Percentiles rank a stretch among this genome's conserved stretches.
Evolutionary conservation across 2,797 vertebrate species (phyloP).

Genomic region (Pelochelys cantorii): DNA sequence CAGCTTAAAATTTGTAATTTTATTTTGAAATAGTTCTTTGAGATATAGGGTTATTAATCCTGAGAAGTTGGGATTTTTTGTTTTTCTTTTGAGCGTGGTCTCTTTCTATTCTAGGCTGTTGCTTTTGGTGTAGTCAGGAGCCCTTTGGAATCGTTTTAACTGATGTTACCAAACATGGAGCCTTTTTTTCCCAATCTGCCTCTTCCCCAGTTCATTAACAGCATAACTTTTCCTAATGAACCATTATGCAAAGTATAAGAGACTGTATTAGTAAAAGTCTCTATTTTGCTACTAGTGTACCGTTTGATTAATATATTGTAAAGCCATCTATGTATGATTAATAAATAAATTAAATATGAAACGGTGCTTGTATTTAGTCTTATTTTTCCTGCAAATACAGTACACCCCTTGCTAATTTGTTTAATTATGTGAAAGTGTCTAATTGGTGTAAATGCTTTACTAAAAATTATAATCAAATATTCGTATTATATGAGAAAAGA

Average conservation of each 20-base stretch:
- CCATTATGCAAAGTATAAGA: constrained; percentile 4
- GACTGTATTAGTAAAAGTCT: background rate
- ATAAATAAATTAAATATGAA: constrained; percentile 61
- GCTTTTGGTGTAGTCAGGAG: background rate
- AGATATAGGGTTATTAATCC: background rate
- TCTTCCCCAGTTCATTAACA: background rate
- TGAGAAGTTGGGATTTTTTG: background rate
- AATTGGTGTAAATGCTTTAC: background rate
- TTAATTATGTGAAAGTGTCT: background rate
- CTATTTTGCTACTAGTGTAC: background rate
- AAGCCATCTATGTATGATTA: background rate
- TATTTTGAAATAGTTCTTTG: background rate
- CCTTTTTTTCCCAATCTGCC: background rate
- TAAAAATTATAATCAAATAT: background rate
- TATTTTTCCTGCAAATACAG: constrained; percentile 18
- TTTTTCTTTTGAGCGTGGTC: accelerated
- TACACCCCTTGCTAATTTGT: background rate
- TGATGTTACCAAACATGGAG: background rate
- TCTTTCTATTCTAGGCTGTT: background rate
- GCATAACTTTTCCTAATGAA: background rate
- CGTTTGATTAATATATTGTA: constrained; percentile 14
- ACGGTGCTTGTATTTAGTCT: constrained; percentile 30
- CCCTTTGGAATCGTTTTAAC: background rate
- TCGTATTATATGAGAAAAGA: background rate
- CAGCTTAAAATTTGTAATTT: background rate